A percentile compares a stretch with the other conserved stretches of the same genome.
phyloP scores from a whole-genome alignment of 2,888 invertebrate species.

The Microctonus hyperodae region DNA sequence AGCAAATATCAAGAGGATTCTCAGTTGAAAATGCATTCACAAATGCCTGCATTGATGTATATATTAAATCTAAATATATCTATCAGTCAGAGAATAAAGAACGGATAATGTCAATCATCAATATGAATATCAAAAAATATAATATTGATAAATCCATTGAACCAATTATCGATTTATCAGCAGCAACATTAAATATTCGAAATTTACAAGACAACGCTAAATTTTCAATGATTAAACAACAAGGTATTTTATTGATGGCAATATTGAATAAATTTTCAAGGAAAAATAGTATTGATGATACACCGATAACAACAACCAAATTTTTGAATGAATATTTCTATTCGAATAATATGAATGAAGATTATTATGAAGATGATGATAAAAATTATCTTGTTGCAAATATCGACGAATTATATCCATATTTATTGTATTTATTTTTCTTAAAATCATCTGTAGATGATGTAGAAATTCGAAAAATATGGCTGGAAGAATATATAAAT shows the following conservation, averaged over 20 bases:
- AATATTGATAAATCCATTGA: constrained; percentile 37
- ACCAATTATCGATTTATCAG: constrained; percentile 49
- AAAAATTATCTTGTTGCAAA: constrained; percentile 21
- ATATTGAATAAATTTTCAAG: constrained; percentile 30
- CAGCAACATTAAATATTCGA: constrained; percentile 59
- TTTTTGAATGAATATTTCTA: constrained; percentile 47
- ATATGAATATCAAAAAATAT: constrained; percentile 64
- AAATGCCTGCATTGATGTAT: constrained; percentile 72
- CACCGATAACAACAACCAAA: constrained; percentile 15
- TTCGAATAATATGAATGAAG: background rate
- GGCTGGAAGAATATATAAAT: constrained; percentile 7
- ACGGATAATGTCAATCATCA: constrained; percentile 65
- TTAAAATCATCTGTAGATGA: constrained; percentile 60
- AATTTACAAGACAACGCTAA: constrained; percentile 66
- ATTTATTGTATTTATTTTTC: constrained; percentile 62
- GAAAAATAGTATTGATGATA: background rate
- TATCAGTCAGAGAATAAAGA: constrained; percentile 61
- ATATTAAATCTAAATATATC: constrained; percentile 67
- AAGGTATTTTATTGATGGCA: constrained; percentile 61
- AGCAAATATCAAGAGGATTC: constrained; percentile 72
- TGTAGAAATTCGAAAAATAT: constrained; percentile 48
- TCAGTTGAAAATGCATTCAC: constrained; percentile 66
- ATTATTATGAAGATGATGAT: no score
- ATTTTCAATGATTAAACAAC: constrained; percentile 67
- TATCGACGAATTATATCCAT: constrained; percentile 45